These are phyloP conservation scores for Dicyrtoma fusca DNA, from an alignment of 2,888 invertebrate species.

Conservation along the genomic window DNA sequence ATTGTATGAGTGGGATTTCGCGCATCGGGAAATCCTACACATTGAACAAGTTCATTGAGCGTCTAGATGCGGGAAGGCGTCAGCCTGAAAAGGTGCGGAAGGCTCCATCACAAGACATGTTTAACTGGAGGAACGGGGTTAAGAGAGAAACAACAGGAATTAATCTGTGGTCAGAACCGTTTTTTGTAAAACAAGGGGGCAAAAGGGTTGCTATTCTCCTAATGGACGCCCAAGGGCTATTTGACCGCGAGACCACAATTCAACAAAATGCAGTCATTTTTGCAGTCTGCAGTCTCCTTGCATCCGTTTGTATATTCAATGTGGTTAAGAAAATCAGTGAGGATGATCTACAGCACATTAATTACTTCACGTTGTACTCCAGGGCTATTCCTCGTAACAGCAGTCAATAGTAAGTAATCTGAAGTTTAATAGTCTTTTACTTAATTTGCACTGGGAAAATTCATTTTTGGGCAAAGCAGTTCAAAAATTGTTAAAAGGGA, in stretches of 20 bases:
- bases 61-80: too few species aligned
- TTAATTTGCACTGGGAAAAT: too few species aligned
- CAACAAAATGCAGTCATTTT: background rate
- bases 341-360: background rate
- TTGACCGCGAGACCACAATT: background rate
- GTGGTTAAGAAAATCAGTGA: background rate
- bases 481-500: too few species aligned
- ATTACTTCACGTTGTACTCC: background rate
- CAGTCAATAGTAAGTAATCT: too few species aligned
- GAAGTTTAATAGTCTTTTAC: too few species aligned
- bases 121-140: background rate
- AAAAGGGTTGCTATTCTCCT: background rate
- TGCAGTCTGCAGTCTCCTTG: background rate
- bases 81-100: too few species aligned
- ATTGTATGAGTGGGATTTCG: too few species aligned
- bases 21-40: too few species aligned
- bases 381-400: too few species aligned
- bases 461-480: too few species aligned
- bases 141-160: background rate
- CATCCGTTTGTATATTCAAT: background rate
- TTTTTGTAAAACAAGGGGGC: background rate
- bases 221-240: background rate
- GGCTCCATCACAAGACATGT: too few species aligned
- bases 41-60: too few species aligned
- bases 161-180: conserved; percentile 1